Conservation (phyloP, 2,888 invertebrate genomes). For the Lithosia quadra region DNA sequence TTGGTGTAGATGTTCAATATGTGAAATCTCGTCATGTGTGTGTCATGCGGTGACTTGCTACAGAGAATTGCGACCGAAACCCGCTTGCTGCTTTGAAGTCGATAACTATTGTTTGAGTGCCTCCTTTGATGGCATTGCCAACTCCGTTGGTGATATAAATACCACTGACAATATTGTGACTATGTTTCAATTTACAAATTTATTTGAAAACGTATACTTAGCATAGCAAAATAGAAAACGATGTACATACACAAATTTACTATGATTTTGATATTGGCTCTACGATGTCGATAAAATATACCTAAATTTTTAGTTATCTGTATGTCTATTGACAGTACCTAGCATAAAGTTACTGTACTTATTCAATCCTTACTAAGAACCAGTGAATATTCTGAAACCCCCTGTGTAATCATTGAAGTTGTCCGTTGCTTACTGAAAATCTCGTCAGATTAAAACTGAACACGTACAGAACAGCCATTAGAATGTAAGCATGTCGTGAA, state of each 20-base stretch:
- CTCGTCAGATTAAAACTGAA: conserved; percentile 28
- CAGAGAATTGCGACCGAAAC: neutral
- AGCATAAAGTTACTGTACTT: too few relatives aligned
- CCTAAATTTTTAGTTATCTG: too few relatives aligned
- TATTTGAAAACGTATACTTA: too few relatives aligned
- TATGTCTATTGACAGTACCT: too few relatives aligned
- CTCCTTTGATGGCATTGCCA: neutral
- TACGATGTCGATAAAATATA: too few relatives aligned
- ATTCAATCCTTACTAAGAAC: neutral
- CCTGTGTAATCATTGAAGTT: conserved; percentile 32
- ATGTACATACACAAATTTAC: too few relatives aligned
- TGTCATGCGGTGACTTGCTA: neutral
- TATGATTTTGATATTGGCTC: too few relatives aligned
- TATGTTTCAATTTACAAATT: neutral
- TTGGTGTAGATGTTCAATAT: neutral
- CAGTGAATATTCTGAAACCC: neutral
- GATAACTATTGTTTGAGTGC: neutral
- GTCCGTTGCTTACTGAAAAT: conserved; percentile 35
- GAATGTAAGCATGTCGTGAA: conserved; percentile 5
- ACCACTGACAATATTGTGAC: neutral
- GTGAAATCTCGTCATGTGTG: neutral
- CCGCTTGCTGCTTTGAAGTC: conserved; percentile 1
- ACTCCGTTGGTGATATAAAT: neutral
- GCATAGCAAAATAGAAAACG: too few relatives aligned
- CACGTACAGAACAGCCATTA: conserved; percentile 21